These are phyloP conservation scores for Axinella damicornis DNA, from an alignment of 37 sponge, comb jelly and placozoan species.

Conservation along the genomic window DNA sequence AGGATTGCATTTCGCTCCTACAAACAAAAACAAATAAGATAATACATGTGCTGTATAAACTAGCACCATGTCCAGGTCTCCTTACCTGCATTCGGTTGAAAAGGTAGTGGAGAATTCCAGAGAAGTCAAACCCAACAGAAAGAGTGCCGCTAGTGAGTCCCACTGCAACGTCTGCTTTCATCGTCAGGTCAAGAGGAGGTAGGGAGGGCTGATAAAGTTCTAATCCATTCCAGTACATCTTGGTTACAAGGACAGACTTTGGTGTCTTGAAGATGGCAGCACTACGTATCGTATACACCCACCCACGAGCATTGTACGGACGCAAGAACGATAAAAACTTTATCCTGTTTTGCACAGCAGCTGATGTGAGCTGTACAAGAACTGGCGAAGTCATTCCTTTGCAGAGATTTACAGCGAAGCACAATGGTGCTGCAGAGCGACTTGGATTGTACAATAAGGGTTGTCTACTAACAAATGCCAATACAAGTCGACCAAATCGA, in stretches of 20 bases:
- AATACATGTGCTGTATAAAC: no score
- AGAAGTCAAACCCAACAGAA: not conserved
- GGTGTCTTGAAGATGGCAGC: not conserved
- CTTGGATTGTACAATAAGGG: not conserved
- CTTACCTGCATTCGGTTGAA: not conserved
- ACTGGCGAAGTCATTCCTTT: conserved; percentile 21
- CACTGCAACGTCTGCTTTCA: not conserved
- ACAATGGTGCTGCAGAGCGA: conserved; percentile 3
- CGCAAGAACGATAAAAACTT: not conserved
- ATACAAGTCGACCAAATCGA: not conserved
- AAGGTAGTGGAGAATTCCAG: conserved; percentile 7
- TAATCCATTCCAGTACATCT: conserved; percentile 14
- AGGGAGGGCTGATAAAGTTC: not conserved
- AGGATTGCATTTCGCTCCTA: no score
- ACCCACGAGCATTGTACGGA: not conserved
- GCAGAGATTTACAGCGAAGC: conserved; percentile 51
- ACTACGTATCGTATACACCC: not conserved
- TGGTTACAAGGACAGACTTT: not conserved
- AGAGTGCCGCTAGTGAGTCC: not conserved
- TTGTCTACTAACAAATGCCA: not conserved
- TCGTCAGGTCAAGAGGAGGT: conserved; percentile 15
- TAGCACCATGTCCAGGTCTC: no score
- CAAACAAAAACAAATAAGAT: no score
- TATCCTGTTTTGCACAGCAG: not conserved
- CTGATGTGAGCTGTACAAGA: not conserved